These are phyloP conservation scores for Epiblema foenella DNA, from an alignment of 2,888 invertebrate species.

Conservation along the genomic window DNA sequence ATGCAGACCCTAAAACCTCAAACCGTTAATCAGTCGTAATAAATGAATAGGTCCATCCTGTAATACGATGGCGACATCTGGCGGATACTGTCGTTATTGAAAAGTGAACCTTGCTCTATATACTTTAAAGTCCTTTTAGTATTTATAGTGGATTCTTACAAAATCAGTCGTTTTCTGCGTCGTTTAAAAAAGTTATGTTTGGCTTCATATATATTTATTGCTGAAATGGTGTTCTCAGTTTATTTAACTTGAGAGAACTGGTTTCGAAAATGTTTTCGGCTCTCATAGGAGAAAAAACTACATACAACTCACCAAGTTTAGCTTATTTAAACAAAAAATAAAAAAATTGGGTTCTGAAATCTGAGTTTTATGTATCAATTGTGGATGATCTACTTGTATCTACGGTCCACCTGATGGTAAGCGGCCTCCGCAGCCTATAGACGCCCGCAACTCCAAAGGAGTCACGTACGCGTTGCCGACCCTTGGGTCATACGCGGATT, in stretches of 20 bases:
- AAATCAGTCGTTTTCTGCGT: background rate
- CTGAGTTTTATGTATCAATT: background rate
- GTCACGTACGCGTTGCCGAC: too few relatives aligned
- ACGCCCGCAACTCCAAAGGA: too few relatives aligned
- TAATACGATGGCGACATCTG: conserved; percentile 9
- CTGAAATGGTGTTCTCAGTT: background rate
- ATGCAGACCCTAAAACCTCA: background rate
- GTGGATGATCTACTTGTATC: too few relatives aligned
- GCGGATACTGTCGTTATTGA: background rate
- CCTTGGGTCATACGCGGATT: too few relatives aligned
- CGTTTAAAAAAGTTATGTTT: conserved; percentile 12
- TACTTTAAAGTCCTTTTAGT: background rate
- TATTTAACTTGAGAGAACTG: background rate
- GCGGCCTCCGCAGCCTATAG: too few relatives aligned
- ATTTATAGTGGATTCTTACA: background rate
- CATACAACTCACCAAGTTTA: too few relatives aligned
- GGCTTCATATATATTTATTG: background rate
- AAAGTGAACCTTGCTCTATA: background rate
- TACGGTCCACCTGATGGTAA: too few relatives aligned
- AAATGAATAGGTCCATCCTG: conserved; percentile 15
- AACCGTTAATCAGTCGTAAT: conserved; percentile 20
- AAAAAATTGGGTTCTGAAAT: background rate
- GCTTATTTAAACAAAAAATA: too few relatives aligned
- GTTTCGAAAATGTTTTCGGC: background rate
- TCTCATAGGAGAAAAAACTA: background rate